These are phyloP conservation scores for Vanacampus margaritifer DNA, from an alignment of 2,113 vertebrate genomes.

Conservation along the genomic window DNA sequence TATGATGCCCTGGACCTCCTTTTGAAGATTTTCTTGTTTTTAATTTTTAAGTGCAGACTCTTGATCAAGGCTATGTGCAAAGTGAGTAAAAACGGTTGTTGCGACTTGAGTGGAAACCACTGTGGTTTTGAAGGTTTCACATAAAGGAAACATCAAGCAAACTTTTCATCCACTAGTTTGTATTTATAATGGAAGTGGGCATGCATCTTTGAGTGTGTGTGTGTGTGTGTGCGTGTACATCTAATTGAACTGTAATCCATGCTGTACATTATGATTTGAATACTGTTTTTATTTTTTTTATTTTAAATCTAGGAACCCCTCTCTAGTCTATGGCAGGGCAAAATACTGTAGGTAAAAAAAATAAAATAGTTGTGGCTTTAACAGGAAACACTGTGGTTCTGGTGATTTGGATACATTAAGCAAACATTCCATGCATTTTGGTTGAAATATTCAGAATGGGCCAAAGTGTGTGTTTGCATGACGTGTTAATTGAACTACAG, in stretches of 20 bases:
- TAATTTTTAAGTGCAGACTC: not conserved
- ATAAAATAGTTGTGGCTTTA: not conserved
- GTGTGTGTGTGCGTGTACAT: not conserved
- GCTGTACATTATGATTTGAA: not conserved
- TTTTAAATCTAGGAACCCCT: not conserved
- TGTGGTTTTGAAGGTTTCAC: not conserved
- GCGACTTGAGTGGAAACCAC: not conserved
- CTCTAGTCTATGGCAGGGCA: too few relatives aligned
- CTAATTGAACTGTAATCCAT: too few relatives aligned
- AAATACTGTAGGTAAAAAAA: too few relatives aligned
- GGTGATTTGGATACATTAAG: not conserved
- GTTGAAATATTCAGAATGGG: not conserved
- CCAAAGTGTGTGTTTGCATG: not conserved
- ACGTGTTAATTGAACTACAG: not conserved
- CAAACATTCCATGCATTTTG: not conserved
- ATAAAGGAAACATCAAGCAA: constrained; percentile 5
- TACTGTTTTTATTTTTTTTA: not conserved
- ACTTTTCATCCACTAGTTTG: not conserved
- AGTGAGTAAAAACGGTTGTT: not conserved
- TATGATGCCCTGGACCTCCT: not conserved
- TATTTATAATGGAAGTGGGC: not conserved
- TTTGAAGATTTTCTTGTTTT: not conserved
- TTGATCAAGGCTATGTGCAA: not conserved
- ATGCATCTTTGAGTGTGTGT: not conserved
- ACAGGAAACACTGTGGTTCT: not conserved